These are phyloP conservation scores for Habrosyne pyritoides DNA, from an alignment of 2,888 invertebrate genomes.

Conservation along the genomic window DNA sequence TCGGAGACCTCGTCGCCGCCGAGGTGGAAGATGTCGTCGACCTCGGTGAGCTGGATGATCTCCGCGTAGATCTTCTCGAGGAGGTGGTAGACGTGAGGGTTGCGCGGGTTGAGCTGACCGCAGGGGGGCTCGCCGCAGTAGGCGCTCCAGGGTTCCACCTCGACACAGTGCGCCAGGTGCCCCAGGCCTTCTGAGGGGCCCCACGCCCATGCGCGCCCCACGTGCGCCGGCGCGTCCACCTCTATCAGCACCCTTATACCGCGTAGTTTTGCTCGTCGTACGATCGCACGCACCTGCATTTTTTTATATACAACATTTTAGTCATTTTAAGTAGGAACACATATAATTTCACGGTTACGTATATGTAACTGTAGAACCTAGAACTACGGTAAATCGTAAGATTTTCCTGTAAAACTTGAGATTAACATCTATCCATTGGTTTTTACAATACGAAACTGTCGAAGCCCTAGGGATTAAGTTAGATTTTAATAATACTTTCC, in stretches of 20 bases:
- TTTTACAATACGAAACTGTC: no score
- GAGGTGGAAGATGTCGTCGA: slow-evolving; percentile 91
- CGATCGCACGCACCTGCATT: slow-evolving; percentile 84
- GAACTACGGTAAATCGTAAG: no score
- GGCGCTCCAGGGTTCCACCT: slow-evolving; percentile 90
- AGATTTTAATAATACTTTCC: no score
- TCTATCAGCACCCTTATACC: slow-evolving; percentile 95
- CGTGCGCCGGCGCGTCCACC: slow-evolving; percentile 95
- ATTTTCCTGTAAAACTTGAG: no score
- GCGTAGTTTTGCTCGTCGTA: slow-evolving; percentile 89
- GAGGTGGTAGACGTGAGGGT: slow-evolving; percentile 89
- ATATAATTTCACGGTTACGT: no score
- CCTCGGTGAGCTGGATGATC: slow-evolving; percentile 88
- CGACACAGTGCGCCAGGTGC: slow-evolving; percentile 91
- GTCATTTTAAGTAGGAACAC: no score
- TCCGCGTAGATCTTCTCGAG: slow-evolving; percentile 90
- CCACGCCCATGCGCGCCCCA: slow-evolving; percentile 94
- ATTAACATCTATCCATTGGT: no score
- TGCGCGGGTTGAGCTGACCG: slow-evolving; percentile 92
- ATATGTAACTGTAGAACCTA: no score
- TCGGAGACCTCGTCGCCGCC: slow-evolving; percentile 94
- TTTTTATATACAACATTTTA: no score
- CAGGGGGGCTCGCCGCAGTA: slow-evolving; percentile 94
- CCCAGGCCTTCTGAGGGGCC: slow-evolving; percentile 90
- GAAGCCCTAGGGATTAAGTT: no score